Base-by-base conservation (phyloP, 2,113 vertebrate genomes). In the Sapajus apella region DNA sequence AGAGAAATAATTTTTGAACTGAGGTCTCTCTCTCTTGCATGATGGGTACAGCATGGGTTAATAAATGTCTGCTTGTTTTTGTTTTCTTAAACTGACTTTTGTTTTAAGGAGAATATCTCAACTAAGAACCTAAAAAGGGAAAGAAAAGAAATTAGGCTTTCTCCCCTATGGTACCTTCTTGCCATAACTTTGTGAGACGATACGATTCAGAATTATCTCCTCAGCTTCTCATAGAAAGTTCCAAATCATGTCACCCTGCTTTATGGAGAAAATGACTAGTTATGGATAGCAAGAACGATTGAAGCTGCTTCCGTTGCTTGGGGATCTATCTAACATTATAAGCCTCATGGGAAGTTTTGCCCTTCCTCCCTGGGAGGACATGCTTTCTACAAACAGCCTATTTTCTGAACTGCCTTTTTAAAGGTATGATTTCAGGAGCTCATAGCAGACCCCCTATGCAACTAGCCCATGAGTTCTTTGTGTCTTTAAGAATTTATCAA, bases 251-350 rank as follows among this genome's bases (percentile, higher is more conserved):
- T 30, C 21, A 66, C 43, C 10, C 13, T 35, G 5, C 8, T 40
- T 70, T 37, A 4, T 52, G 7, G 52, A 70, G 21, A 30, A 52
- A 66, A 81, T 6, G 52, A 8, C 18, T 37, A 25, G 21, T 43
- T 50, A 43, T 52, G 30, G 35, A 37, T 0, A 32, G 14, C 2
- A 16, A 75, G 37, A 18, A 9, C 1, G 21, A 50, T 12, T 1
- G 17, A 43, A 82, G 30, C 11, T 0, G 8, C 4, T 32, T 23
- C 14, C 2, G 0, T 13, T 64, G 16, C 10, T 0, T 7, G 0
- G 32, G 18, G 6, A 50, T 10, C 13, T 35, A 7, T 8, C 30
- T 11, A 70, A 8, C 20, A 43, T 64, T 14, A 3, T 8, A 17
- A 61, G 8, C 8, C 23, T 16, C 25, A 16, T 0, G 0, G 3